These are phyloP conservation scores for Sprattus sprattus DNA, from an alignment of 2,113 vertebrate genomes.

Conservation along the genomic window DNA sequence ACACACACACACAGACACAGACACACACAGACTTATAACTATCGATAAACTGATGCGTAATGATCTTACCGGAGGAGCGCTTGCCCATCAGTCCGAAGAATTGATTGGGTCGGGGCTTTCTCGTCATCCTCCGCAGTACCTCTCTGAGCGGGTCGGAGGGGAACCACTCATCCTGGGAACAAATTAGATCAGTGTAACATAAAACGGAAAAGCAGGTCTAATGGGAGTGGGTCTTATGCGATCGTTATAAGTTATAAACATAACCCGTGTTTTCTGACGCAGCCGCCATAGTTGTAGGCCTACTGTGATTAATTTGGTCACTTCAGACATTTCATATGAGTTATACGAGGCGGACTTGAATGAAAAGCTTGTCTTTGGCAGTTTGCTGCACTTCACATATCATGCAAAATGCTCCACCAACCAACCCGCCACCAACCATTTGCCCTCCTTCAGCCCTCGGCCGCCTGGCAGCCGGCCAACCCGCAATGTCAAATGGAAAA, in stretches of 20 bases:
- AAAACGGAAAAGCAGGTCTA: background rate
- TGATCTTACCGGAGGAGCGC: constrained; percentile 82
- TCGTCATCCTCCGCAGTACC: constrained; percentile 86
- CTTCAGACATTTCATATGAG: background rate
- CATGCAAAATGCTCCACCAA: background rate
- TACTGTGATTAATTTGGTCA: background rate
- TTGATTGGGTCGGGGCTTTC: constrained; percentile 91
- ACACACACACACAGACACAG: no score
- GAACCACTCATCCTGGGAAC: constrained; percentile 68
- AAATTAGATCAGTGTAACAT: constrained; percentile 30
- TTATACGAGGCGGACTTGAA: background rate
- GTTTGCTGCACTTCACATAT: background rate
- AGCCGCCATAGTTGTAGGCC: background rate
- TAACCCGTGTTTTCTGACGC: background rate
- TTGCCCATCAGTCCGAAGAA: constrained; percentile 98
- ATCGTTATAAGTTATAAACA: background rate
- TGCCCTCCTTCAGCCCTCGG: background rate
- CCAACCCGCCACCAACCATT: background rate
- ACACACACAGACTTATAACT: no score
- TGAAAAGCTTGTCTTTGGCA: background rate
- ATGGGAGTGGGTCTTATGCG: background rate
- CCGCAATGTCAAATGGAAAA: constrained; percentile 67
- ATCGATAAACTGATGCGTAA: background rate
- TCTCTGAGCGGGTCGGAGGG: constrained; percentile 77
- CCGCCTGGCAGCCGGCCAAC: constrained; percentile 49